Base-by-base conservation (phyloP, 2,888 invertebrate species). In the Melinaea marsaeus region DNA sequence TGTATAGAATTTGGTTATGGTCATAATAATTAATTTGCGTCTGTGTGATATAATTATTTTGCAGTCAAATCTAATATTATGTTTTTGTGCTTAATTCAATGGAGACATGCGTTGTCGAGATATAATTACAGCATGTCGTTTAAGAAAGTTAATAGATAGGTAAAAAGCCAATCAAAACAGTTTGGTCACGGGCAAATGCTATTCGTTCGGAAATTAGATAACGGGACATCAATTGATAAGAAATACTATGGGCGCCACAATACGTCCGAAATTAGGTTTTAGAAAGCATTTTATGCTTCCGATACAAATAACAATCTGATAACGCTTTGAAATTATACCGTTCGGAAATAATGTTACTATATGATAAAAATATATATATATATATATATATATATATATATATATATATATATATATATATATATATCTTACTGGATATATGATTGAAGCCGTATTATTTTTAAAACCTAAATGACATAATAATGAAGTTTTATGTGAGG, bases 211-310 rank as follows among this genome's bases (percentile, higher is more conserved):
- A 85, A 86, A 86, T 86, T 79, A 83, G 80, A 75, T 87, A 87
- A 85, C 86, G 87, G 86, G 68, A 78, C 79, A 48, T 69, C 76
- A 79, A 82, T 81, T 84, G 84, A 84, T 84, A 82, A 85, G 76
- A 76, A 80, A 81, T 83, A 72, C 75, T 72, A 74, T 75, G 69
- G 70, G 70, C 68, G 73, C 72, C 72, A 82, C 80, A 79, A 80
- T 79, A 75, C 72, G 75, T 73, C 72, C 73, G 77, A 81, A 83
- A 82, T 84, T 81, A 77, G 75, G 75, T 74, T 80, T 81, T 80
- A 81, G 82, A 84, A 82, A 83, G 82, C 81, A 79, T 78, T 79
- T 76, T 78, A 77, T 74, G 75, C 71, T 64, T 66, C 59, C 46
- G 66, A 61, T 62, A 71, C 72, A 72, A 72, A 72, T 72, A 65